Base-by-base conservation (phyloP, 1,140 invertebrate genomes). In the Pygmarrhopalites habei region DNA sequence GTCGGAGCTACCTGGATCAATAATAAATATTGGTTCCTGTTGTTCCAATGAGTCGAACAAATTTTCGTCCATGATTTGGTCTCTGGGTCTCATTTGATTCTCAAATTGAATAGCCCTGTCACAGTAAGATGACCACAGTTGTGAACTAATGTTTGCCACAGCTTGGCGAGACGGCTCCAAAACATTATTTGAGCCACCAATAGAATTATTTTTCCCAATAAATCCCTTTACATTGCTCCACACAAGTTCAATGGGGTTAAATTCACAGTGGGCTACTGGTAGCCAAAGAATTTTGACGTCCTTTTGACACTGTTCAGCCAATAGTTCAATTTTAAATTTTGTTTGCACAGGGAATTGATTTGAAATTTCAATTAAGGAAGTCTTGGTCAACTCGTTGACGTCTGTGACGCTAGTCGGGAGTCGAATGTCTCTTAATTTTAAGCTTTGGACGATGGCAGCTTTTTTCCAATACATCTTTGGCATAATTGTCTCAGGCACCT, bases 241-340 rank as follows among this genome's bases (percentile, higher is more conserved):
- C 7, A 64, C 53, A 1, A 64, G 17, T 51, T 64, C 62, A 1
- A 64, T 64, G 7, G 62, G 4, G 43, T 64, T 64, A 1, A 64
- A 53, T 46, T 64, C 62, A 64, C 62, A 64, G 23, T 64, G 62
- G 3, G 62, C 62, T 17, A 64, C 62, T 1, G 62, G 62, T 15
- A 64, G 46, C 62, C 62, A 64, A 23, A 64, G 19, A 2, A 64
- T 26, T 41, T 58, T 49, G 12, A 64, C 19, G 29, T 64, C 57
- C 29, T 59, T 64, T 2, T 30, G 19, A 23, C 1, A 21, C 12
- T 51, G 10, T 32, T 52, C 25, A 43, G 49, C 41, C 15, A 64
- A 58, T 19, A 58, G 26, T 28, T 64, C 56, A 21, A 64, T 29
- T 12, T 19, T 12, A 39, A 23, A 52, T n/a, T 39, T 5, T n/a